Base-by-base conservation (phyloP, 2,113 vertebrate species). In the Collichthys lucidus region DNA sequence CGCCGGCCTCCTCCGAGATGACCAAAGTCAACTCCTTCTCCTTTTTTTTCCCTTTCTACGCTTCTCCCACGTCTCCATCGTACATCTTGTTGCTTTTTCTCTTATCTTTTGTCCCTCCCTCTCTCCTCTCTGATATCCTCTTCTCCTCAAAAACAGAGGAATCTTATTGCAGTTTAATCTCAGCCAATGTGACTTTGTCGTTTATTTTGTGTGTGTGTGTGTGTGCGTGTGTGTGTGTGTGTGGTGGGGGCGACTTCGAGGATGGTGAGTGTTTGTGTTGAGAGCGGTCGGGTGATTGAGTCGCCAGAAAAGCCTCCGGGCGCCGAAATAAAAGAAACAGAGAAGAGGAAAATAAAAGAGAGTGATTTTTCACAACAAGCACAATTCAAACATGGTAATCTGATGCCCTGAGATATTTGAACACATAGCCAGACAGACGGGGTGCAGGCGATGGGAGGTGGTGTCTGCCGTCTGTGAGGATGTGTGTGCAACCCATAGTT, bases 361-460 rank as follows among this genome's bases (percentile, higher is more conserved):
- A 72, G 84, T 80, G 68, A 84, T 88, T 90, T 79, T 80, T 89
- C 79, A 49, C 86, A 86, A 85, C 80, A 79, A 90, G 75, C 40
- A 42, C 79, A 80, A 68, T 78, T 89, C 80, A 82, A 86, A 91
- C 84, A 86, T 77, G 80, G 78, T 90, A 87, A 89, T 91, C 87
- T 81, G 84, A 92, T 86, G 88, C 78, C 86, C 69, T 74, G 79
- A 85, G 85, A 89, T 88, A 81, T 77, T 55, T 77, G 82, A 92
- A 84, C 69, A 78, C 77, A 68, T 40, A 80, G 60, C 44, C 76
- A 77, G 78, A 88, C 74, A 74, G 66, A 56, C 7, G 19, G 53
- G 68, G 65, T 79, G 73, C 22, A 65, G 80, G 87, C 78, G 17
- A 50, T 46, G 26, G 81, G 82, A 86, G 74, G 72, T 65, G 70